phyloP scores from a whole-genome alignment of 1,140 invertebrate species.

The Drosophila serrata region DNA sequence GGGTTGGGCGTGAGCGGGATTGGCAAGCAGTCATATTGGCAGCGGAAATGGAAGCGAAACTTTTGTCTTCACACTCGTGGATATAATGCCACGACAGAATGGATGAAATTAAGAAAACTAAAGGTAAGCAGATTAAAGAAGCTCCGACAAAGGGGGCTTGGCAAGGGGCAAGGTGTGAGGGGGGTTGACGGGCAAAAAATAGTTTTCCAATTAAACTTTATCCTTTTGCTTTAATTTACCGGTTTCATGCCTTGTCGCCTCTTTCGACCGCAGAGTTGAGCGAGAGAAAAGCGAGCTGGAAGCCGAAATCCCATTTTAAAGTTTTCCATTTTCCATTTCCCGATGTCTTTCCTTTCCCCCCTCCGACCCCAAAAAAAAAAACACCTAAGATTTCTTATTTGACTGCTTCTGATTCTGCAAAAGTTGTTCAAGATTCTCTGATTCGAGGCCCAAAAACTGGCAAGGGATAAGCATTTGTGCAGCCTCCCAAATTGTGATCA shows the following conservation, averaged over 20 bases:
- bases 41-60: constrained; percentile 81
- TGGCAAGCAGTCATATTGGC: constrained; percentile 73
- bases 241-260: constrained; percentile 85
- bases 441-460: constrained; percentile 31
- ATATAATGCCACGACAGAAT: constrained; percentile 80
- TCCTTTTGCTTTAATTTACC: constrained; percentile 85
- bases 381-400: constrained; percentile 66
- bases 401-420: constrained; percentile 37
- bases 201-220: constrained; percentile 85
- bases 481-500: constrained; percentile 45
- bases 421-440: constrained; percentile 36
- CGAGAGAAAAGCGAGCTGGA: constrained; percentile 51
- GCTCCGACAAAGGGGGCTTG: constrained; percentile 12
- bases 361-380: constrained; percentile 1
- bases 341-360: constrained; percentile 22
- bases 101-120: constrained; percentile 82
- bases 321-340: constrained; percentile 67
- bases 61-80: constrained; percentile 77
- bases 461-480: constrained; percentile 40
- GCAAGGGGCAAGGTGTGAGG: neutral
- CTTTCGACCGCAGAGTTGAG: constrained; percentile 81
- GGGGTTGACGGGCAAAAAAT: constrained; percentile 68
- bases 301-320: constrained; percentile 75
- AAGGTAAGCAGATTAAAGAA: constrained; percentile 83
- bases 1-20: neutral